Conservation (phyloP, 2,888 invertebrate species). For the Standfussiana lucernea region DNA sequence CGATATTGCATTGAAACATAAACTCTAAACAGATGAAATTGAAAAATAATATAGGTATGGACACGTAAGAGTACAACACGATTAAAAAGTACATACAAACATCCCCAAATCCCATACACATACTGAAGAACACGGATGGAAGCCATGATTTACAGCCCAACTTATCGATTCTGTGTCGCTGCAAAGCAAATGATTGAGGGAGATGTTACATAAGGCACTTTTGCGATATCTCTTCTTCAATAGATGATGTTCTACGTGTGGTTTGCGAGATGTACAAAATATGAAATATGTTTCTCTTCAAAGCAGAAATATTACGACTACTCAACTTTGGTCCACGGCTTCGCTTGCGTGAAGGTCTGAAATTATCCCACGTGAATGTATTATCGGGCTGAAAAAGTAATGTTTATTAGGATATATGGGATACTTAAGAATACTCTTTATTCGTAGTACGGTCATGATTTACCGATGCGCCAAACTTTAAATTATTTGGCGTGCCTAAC, state of each 20-base stretch:
- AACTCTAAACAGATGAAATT: neutral
- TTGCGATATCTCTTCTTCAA: constrained; percentile 44
- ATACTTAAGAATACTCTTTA: neutral
- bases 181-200: constrained; percentile 59
- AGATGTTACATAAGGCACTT: constrained; percentile 46
- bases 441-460: neutral
- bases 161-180: constrained; percentile 55
- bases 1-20: too few relatives aligned
- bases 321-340: neutral
- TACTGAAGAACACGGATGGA: constrained; percentile 45
- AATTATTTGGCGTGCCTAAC: neutral
- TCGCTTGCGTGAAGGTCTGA: neutral
- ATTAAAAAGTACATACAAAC: neutral
- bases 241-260: constrained; percentile 57
- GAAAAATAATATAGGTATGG: neutral
- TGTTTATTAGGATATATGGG: neutral
- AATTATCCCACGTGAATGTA: neutral
- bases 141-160: constrained; percentile 52
- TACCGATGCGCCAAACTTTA: neutral
- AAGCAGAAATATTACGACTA: constrained; percentile 18
- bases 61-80: too few relatives aligned
- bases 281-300: constrained; percentile 48
- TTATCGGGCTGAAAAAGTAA: neutral
- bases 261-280: constrained; percentile 39
- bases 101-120: constrained; percentile 2